Base-by-base conservation (phyloP, 2,113 vertebrate species). In the Varanus komodoensis region DNA sequence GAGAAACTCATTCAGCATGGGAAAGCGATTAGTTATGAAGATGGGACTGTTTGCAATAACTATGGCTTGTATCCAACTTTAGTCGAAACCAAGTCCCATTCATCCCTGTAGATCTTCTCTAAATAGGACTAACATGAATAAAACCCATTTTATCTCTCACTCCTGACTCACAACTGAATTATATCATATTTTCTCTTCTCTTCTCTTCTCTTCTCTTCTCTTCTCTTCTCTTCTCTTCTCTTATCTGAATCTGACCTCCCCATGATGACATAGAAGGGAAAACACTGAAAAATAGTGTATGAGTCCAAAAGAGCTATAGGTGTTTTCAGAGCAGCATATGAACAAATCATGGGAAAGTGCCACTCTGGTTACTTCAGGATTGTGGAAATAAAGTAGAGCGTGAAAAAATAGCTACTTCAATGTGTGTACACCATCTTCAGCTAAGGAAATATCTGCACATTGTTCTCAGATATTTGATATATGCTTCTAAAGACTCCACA, bases 1-100 rank as follows among this genome's bases (percentile, higher is more conserved):
- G 23, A 89, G 82, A 75, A 50, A 82, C 71, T 85, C 86, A 52
- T 91, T 78, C 19, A 64, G 85, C 86, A 87, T 87, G 32, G 80
- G 4, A 8, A 38, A 77, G 73, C 44, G 52, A 77, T 23, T 86
- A 54, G 32, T 57, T 32, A n/a, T 12, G 52, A n/a, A 6, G 52
- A 61, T n/a, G 52, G 12, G 14, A 82, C 4, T 19, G 52, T 29
- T 50, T 48, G 50, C 3, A 15, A 8, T 50, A 50, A 11, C 11
- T 27, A 25, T 44, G 57, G 57, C 57, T 61, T 61, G 8, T 64
- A 64, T 64, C 61, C 19, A 64, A 21, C 17, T 0, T 64, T 64
- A 19, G 61, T 64, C 61, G 4, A 64, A 64, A 9, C 61, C 21
- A 64, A 19, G 61, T 64, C 61, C 61, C 61, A 64, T 64, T 64